Conservation (phyloP, 2,797 vertebrate species). For the Helicolenus hilgendorfi region DNA sequence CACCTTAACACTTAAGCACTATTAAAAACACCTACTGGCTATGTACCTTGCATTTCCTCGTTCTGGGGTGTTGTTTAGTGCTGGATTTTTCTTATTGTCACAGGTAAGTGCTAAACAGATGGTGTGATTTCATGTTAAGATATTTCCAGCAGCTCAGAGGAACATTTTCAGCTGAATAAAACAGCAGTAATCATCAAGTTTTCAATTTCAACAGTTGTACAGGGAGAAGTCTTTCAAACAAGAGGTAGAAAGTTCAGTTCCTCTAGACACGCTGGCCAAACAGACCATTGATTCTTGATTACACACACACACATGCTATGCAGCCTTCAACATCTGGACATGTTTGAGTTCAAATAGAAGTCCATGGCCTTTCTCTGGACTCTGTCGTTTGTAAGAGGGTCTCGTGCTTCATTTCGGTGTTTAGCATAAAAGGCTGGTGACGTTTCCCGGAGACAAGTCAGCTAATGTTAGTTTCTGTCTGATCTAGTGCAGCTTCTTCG, state of each 20-base stretch:
- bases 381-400: not conserved
- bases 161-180: not conserved
- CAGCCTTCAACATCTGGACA: not conserved
- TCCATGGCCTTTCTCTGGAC: not conserved
- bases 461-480: conserved; percentile 24
- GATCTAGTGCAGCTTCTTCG: conserved; percentile 16
- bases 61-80: not conserved
- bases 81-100: not conserved
- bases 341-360: not conserved
- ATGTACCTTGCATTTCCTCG: not conserved
- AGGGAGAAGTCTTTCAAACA: not conserved
- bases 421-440: conserved; percentile 1
- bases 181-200: not conserved
- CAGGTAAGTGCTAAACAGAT: conserved; percentile 21
- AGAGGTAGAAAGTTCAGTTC: not conserved
- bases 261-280: not conserved
- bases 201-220: not conserved
- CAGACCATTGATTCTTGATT: not conserved
- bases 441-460: conserved; percentile 34
- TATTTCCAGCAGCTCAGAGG: conserved; percentile 14
- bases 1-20: not conserved
- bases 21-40: not conserved
- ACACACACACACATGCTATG: not conserved
- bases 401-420: not conserved
- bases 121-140: conserved; percentile 6